Percentiles rank a stretch among this genome's conserved stretches.
Conservation (phyloP, 2,113 vertebrate genomes). For the human (Homo sapiens) region DNA sequence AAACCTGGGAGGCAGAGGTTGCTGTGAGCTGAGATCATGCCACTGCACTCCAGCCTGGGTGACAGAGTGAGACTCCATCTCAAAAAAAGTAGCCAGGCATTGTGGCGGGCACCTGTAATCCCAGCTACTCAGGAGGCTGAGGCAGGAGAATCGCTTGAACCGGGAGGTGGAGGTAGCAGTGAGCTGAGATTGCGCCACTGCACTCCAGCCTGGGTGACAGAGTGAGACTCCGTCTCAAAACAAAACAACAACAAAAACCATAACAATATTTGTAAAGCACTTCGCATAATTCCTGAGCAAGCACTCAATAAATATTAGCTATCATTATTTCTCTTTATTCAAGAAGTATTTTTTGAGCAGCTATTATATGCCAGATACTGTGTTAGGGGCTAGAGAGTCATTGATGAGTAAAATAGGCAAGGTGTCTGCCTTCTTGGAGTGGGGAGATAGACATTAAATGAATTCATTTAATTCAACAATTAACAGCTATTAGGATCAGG, state of each 20-base stretch:
- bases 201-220: neutral
- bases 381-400: neutral
- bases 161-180: neutral
- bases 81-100: neutral
- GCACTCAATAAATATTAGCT: neutral
- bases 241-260: neutral
- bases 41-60: too few species aligned
- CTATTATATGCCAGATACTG: neutral
- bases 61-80: neutral
- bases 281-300: neutral
- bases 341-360: slow-evolving; percentile 11
- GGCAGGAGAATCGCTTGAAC: neutral
- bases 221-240: neutral
- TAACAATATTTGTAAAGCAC: neutral
- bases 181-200: neutral
- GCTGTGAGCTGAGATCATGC: too few species aligned
- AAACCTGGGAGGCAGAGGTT: too few species aligned
- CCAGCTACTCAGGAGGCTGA: neutral
- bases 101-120: neutral
- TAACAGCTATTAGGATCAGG: neutral
- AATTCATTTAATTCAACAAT: neutral
- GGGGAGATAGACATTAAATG: neutral
- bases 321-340: neutral
- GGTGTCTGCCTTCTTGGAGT: neutral
- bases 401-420: neutral